Evolutionary conservation across 2,113 vertebrate genomes (phyloP), one percentile per base, ranked within the genome.

Genomic region (Xiphorhynchus elegans): DNA sequence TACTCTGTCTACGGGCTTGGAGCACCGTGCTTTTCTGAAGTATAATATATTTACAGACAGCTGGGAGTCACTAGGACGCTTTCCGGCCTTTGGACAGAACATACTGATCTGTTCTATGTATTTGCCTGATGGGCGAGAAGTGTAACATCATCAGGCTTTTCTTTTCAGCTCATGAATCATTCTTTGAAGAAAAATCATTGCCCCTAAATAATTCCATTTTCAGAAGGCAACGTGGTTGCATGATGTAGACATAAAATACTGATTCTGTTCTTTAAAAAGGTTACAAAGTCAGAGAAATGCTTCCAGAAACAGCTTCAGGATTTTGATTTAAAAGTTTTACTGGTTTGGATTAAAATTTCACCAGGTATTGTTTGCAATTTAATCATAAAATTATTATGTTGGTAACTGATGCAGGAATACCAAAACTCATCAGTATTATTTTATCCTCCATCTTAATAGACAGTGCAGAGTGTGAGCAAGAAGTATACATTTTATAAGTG

Each of bases 21-120:
- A 99, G 88, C 99, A 99, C 84, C 98, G 99, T 0, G 99, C 99
- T 60, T 99, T 99, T 79, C 98, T 99, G 37, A 99, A 99, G 89
- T 99, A 99, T 89, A 99, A 99, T 91, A 98, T 99, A 87, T 99
- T 99, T 78, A 97, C 98, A 0, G 98, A 98, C 14, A 98, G 97
- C 47, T 99, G 99, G 99, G 99, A 99, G 90, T 97, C 98, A 9
- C 98, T 99, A 42, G 97, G 99, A 11, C 98, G 98, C 66, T 98
- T 99, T 95, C 99, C 99, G 2, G 98, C 98, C 55, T 98, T 99
- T 86, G 99, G 99, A 47, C 99, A 99, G 90, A 99, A 99, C 97
- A 98, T 99, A 97, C 97, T 99, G 93, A 98, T 99, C 49, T 99
- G 98, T 64, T 99, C 99, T 25, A 98, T 99, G 68, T 99, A 99